phyloP scores from a whole-genome alignment of 2,888 invertebrate species.

The Corythucha ciliata region DNA sequence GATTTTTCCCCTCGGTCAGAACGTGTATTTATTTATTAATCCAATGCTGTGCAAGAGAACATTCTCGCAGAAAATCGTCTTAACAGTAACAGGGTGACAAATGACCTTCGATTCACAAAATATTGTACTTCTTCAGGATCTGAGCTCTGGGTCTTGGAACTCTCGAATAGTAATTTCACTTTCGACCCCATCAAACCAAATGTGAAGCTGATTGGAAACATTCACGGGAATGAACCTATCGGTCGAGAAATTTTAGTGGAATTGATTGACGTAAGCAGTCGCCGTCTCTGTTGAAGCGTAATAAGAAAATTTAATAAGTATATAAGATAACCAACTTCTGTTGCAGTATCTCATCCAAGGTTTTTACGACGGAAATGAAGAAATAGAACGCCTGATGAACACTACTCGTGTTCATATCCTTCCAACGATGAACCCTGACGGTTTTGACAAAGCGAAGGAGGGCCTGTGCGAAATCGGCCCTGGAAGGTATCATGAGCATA shows the following conservation, averaged over 20 bases:
- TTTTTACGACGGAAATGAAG: constrained; percentile 27
- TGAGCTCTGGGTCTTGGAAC: too few species aligned
- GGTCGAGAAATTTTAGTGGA: constrained; percentile 58
- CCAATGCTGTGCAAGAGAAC: too few species aligned
- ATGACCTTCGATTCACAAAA: too few species aligned
- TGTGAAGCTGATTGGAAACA: constrained; percentile 62
- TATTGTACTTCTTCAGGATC: too few species aligned
- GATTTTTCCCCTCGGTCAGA: too few species aligned
- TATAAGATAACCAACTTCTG: not conserved
- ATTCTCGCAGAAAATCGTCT: too few species aligned
- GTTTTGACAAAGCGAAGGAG: constrained; percentile 42
- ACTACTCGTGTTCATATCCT: constrained; percentile 53
- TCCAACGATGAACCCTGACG: constrained; percentile 58
- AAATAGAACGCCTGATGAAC: constrained; percentile 46
- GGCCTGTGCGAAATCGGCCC: constrained; percentile 36
- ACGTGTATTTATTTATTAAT: too few species aligned
- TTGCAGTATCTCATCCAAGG: constrained; percentile 7
- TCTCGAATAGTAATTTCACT: too few species aligned
- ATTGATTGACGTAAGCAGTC: constrained; percentile 44
- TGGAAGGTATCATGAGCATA: constrained; percentile 15
- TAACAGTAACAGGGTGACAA: too few species aligned
- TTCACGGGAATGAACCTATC: constrained; percentile 62
- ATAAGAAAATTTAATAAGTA: not conserved
- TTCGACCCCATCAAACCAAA: too few species aligned
- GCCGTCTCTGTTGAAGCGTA: not conserved